These are phyloP conservation scores for Chesias legatella DNA, from an alignment of 2,888 invertebrate genomes.

Conservation along the genomic window DNA sequence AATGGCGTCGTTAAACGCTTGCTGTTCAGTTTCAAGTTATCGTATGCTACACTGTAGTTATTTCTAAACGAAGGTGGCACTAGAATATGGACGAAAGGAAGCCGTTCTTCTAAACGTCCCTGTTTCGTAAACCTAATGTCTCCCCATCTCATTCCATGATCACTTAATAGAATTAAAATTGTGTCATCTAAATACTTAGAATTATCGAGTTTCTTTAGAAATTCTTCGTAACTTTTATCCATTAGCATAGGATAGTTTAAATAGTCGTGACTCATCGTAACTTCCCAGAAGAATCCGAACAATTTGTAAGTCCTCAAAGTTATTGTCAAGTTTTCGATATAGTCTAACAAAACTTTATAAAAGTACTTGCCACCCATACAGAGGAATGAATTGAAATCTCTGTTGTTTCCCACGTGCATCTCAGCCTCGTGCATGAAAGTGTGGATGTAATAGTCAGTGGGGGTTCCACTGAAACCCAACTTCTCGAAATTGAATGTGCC, in stretches of 20 bases:
- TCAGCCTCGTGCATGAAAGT: constrained; percentile 87
- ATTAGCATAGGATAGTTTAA: constrained; percentile 88
- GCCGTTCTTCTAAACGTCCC: constrained; percentile 91
- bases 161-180: constrained; percentile 88
- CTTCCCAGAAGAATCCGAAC: constrained; percentile 93
- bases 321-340: constrained; percentile 82
- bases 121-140: constrained; percentile 90
- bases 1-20: constrained; percentile 89
- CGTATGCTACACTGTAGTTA: constrained; percentile 81
- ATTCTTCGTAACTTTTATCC: constrained; percentile 82
- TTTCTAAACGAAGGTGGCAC: constrained; percentile 86
- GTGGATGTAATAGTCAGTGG: constrained; percentile 92
- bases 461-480: constrained; percentile 87
- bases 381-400: constrained; percentile 82
- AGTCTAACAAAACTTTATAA: constrained; percentile 86
- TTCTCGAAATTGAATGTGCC: constrained; percentile 91
- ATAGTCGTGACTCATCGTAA: constrained; percentile 91
- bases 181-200: constrained; percentile 83
- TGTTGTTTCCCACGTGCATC: constrained; percentile 82
- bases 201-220: constrained; percentile 78
- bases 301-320: constrained; percentile 81
- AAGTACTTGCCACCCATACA: constrained; percentile 87
- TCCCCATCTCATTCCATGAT: constrained; percentile 95
- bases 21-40: constrained; percentile 84
- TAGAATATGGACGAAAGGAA: constrained; percentile 88